phyloP scores from a whole-genome alignment of 2,888 invertebrate species.

The Pantelozetes paolii region DNA sequence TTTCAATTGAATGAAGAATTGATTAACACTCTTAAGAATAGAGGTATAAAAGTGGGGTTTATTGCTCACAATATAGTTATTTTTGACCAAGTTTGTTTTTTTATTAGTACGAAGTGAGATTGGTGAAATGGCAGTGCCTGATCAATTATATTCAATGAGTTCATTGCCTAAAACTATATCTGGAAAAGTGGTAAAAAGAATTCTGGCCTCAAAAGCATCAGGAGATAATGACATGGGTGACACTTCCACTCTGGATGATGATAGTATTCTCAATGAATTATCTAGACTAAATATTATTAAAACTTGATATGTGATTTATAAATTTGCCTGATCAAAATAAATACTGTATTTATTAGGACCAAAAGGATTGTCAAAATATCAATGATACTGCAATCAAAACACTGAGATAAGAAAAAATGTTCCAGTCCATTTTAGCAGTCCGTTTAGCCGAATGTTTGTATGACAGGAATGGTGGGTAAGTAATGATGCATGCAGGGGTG shows the following conservation, averaged over 20 bases:
- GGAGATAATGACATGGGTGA: conserved; percentile 88
- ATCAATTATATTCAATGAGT: conserved; percentile 75
- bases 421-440: no score
- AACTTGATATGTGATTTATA: no score
- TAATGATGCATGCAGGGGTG: no score
- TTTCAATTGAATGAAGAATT: conserved; percentile 64
- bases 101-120: conserved; percentile 73
- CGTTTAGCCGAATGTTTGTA: no score
- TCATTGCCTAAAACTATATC: conserved; percentile 93
- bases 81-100: neutral
- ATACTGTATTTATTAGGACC: no score
- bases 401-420: no score
- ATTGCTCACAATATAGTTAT: neutral
- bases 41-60: conserved; percentile 52
- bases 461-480: no score
- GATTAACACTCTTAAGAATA: conserved; percentile 66
- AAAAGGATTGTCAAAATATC: no score
- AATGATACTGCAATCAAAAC: no score
- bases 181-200: conserved; percentile 96
- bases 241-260: conserved; percentile 87
- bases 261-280: conserved; percentile 75
- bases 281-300: no score
- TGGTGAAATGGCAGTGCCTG: conserved; percentile 93
- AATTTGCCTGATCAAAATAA: no score
- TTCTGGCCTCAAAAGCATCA: conserved; percentile 84